Percentiles rank a stretch among this genome's conserved stretches.
phyloP scores from a whole-genome alignment of 2,113 vertebrate genomes.

The Blennius ocellaris region DNA sequence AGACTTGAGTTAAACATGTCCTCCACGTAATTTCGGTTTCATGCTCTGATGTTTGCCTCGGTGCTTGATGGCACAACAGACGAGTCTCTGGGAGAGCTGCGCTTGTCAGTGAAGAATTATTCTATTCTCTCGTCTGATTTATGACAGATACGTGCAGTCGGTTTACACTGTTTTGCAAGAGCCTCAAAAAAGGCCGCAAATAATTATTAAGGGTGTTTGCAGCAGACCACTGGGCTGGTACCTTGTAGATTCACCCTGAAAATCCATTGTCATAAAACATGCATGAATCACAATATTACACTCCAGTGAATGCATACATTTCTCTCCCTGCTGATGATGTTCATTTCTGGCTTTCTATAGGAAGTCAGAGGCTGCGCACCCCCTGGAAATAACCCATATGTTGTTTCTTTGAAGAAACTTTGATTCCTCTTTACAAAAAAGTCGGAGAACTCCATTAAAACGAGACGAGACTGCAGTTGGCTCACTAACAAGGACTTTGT shows the following conservation, averaged over 20 bases:
- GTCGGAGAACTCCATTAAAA: not conserved
- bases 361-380: not conserved
- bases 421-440: not conserved
- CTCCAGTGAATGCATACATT: constrained; percentile 49
- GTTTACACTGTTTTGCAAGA: constrained; percentile 8
- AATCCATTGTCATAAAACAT: constrained; percentile 61
- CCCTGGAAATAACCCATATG: constrained; percentile 1
- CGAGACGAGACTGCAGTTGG: not conserved
- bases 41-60: constrained; percentile 46
- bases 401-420: not conserved
- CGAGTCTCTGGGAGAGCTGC: constrained; percentile 25
- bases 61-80: constrained; percentile 31
- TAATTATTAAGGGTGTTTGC: constrained; percentile 1
- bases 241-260: constrained; percentile 58
- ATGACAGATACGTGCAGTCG: constrained; percentile 10
- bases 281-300: constrained; percentile 59
- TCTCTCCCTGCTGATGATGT: constrained; percentile 36
- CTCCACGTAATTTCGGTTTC: constrained; percentile 50
- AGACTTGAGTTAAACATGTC: constrained; percentile 66
- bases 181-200: not conserved
- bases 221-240: not conserved
- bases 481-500: constrained; percentile 5
- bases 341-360: constrained; percentile 13
- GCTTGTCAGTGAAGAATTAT: constrained; percentile 27
- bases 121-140: constrained; percentile 6